Conservation (phyloP, 1,140 invertebrate genomes). For the Apis laboriosa region DNA sequence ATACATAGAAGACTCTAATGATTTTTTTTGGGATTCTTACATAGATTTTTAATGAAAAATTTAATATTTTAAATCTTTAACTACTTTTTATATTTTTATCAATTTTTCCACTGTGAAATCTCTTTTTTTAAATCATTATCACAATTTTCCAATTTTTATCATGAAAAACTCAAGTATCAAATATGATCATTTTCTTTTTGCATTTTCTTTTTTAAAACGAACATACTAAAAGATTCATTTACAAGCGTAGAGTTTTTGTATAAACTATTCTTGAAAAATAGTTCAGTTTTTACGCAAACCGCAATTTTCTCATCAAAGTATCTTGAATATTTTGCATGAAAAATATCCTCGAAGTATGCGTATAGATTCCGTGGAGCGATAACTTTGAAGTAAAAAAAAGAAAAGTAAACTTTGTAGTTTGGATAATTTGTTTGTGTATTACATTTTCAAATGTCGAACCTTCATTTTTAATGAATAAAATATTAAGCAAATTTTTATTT, state of each 20-base stretch:
- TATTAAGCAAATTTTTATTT: too few relatives aligned
- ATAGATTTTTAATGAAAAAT: too few relatives aligned
- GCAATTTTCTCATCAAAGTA: constrained; percentile 4
- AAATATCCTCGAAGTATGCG: constrained; percentile 33
- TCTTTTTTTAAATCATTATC: background rate
- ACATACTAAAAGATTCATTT: constrained; percentile 24
- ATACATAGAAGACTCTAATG: too few relatives aligned
- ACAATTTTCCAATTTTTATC: background rate
- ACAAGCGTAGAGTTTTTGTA: constrained; percentile 20
- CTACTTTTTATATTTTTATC: background rate
- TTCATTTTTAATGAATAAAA: background rate
- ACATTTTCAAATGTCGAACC: constrained; percentile 8
- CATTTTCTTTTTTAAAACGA: background rate
- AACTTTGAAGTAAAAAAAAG: constrained; percentile 32
- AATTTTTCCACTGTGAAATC: background rate
- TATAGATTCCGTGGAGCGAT: constrained; percentile 21
- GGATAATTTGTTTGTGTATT: background rate
- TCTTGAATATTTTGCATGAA: constrained; percentile 32
- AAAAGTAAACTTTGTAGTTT: constrained; percentile 12
- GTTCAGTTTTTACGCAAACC: background rate
- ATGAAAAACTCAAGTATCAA: background rate
- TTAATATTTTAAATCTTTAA: background rate
- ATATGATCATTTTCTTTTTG: background rate
- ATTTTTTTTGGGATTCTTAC: too few relatives aligned
- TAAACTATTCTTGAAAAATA: constrained; percentile 10